phyloP scores from a whole-genome alignment of 2,888 invertebrate genomes.

The Drosophila eohydei region DNA sequence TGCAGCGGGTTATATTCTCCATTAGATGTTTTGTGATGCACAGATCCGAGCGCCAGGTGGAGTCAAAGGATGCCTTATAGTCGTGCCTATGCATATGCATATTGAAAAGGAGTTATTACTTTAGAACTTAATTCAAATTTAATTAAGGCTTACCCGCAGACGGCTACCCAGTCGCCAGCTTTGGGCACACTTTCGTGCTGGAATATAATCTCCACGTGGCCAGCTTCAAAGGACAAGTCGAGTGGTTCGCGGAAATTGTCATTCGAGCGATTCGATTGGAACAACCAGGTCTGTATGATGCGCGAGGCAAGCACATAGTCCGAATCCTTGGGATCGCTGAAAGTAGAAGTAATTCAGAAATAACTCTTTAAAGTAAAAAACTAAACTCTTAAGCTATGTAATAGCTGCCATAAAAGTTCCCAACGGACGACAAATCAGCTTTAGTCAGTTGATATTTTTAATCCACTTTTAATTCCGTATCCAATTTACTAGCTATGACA shows the following conservation, averaged over 20 bases:
- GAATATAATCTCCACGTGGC: constrained; percentile 85
- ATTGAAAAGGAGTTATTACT: not conserved
- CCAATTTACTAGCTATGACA: not conserved
- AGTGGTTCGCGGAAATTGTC: constrained; percentile 83
- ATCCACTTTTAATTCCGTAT: not conserved
- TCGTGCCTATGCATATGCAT: constrained; percentile 77
- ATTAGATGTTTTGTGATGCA: constrained; percentile 86
- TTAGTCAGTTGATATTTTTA: not conserved
- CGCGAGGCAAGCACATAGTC: constrained; percentile 85
- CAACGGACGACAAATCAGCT: not conserved
- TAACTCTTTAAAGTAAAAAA: not conserved
- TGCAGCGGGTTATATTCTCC: constrained; percentile 87
- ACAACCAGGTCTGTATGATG: constrained; percentile 85
- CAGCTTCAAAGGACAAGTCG: constrained; percentile 83
- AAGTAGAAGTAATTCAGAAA: not conserved
- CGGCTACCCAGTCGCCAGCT: constrained; percentile 83
- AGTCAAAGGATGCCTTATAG: constrained; percentile 85
- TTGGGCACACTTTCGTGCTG: constrained; percentile 84
- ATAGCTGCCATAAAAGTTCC: not conserved
- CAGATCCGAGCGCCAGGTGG: constrained; percentile 88
- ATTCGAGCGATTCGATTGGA: constrained; percentile 84
- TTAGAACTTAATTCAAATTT: not conserved
- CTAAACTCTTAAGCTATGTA: not conserved
- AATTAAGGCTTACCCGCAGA: constrained; percentile 82
- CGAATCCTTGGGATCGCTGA: constrained; percentile 82